Percentiles rank a stretch among this genome's conserved stretches.
Conservation (phyloP, 2,797 vertebrate genomes). For the Sciurus vulgaris region DNA sequence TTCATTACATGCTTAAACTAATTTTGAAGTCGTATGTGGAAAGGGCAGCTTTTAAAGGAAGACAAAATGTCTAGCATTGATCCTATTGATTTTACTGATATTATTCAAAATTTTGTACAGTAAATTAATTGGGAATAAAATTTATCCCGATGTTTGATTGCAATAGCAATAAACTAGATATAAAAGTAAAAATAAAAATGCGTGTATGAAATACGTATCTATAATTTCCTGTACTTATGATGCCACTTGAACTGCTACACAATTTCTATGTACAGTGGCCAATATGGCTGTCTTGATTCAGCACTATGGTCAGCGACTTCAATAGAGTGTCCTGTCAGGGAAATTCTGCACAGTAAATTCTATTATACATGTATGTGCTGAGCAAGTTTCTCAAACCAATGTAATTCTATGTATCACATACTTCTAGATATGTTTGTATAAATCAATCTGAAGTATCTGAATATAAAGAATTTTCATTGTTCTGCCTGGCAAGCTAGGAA, state of each 20-base stretch:
- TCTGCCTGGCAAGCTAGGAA: slow-evolving; percentile 28
- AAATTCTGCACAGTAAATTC: slow-evolving; percentile 48
- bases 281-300: slow-evolving; percentile 89
- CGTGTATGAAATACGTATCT: background rate
- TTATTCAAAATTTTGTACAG: background rate
- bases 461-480: slow-evolving; percentile 30
- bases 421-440: background rate
- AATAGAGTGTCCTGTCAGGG: slow-evolving; percentile 61
- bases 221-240: background rate
- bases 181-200: slow-evolving; percentile 37
- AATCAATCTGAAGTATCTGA: background rate
- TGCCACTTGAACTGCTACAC: slow-evolving; percentile 58
- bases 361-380: background rate
- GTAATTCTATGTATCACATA: slow-evolving; percentile 30
- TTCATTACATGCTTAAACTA: background rate
- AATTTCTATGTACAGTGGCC: slow-evolving; percentile 73
- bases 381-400: slow-evolving; percentile 54
- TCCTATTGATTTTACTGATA: slow-evolving; percentile 49
- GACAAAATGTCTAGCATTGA: slow-evolving; percentile 1
- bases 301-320: slow-evolving; percentile 90
- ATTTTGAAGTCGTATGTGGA: background rate
- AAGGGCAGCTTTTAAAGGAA: slow-evolving; percentile 36
- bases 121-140: background rate
- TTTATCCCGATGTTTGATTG: slow-evolving; percentile 6
- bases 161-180: background rate